Evolutionary conservation across 2,113 vertebrate genomes (phyloP), one percentile per base, ranked within the genome.

Genomic region (Nothobranchius furzeri): DNA sequence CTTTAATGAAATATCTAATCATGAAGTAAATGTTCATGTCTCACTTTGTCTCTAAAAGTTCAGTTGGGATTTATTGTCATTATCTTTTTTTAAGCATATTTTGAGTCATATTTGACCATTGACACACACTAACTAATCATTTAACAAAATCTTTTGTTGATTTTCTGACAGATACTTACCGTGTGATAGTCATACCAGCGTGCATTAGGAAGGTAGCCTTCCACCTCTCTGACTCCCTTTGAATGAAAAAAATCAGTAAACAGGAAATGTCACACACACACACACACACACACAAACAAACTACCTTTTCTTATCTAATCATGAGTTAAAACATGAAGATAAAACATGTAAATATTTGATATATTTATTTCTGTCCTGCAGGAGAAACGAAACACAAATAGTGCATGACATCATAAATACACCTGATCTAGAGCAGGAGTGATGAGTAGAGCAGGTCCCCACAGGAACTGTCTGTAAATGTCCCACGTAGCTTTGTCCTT

Each of bases 361-460:
- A 45, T 12, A 45, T 12, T 45, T 45, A 12, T 45, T 45, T 30
- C 30, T 30, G 30, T 30, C 30, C 4, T 30, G 30, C 30, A 30
- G 30, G 30, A 30, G 4, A 30, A 30, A 30, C 4, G 2, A 30
- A 30, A 30, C 3, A 30, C 2, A 30, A 40, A 40, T 40, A 40
- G 6, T 40, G 48, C 9, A 17, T 9, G 0, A n/a, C 8, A 46
- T 9, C 49, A 6, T 66, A 43, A 56, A 1, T 36, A 7, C 85
- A 98, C 95, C 53, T 1, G 0, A 1, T 85, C 52, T 7, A 99
- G 43, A 3, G 83, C 96, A 12, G 96, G 95, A 61, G 91, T 95
- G 83, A 98, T 94, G 63, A 99, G 93, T 54, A 99, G 90, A 7
- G 95, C 96, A 8, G 95, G 93, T 5, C 97, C 97, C 95, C 96